Percentiles rank a stretch among this genome's conserved stretches.
Evolutionary conservation across 2,888 invertebrate genomes (phyloP).

Genomic region (Philhelius pedissequus): DNA sequence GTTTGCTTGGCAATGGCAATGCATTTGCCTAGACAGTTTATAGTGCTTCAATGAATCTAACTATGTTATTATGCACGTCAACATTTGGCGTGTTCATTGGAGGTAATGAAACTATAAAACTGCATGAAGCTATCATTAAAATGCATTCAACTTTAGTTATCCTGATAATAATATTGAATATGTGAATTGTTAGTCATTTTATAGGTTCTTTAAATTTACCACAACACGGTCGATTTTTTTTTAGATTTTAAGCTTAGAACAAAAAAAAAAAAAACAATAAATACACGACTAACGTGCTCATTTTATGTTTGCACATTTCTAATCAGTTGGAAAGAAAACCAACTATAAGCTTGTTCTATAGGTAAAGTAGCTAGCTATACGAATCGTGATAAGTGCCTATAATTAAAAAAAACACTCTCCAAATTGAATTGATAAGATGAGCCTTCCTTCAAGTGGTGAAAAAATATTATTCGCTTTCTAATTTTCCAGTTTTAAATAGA

Average conservation of each 20-base stretch:
- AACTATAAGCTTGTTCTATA: not conserved
- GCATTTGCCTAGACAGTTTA: not conserved
- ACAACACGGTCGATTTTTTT: not conserved
- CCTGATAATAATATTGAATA: not conserved
- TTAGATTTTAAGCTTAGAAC: not conserved
- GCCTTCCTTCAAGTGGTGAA: too few species aligned
- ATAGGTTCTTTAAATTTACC: not conserved
- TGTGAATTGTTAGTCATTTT: not conserved
- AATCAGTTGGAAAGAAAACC: not conserved
- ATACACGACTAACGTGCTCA: not conserved
- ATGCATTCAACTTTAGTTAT: not conserved
- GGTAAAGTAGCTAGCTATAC: too few species aligned
- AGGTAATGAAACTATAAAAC: not conserved
- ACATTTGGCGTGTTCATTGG: not conserved
- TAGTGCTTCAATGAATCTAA: not conserved
- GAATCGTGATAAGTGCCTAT: not conserved
- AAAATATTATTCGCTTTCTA: too few species aligned
- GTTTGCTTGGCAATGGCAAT: not conserved
- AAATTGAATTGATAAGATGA: not conserved
- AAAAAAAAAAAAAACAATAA: not conserved
- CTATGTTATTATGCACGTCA: not conserved
- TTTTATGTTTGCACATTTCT: not conserved
- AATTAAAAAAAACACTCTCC: not conserved
- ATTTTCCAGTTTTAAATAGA: too few species aligned
- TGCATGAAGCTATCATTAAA: not conserved